Conservation (phyloP, 2,888 invertebrate species). For the Aspidiotus destructor region DNA sequence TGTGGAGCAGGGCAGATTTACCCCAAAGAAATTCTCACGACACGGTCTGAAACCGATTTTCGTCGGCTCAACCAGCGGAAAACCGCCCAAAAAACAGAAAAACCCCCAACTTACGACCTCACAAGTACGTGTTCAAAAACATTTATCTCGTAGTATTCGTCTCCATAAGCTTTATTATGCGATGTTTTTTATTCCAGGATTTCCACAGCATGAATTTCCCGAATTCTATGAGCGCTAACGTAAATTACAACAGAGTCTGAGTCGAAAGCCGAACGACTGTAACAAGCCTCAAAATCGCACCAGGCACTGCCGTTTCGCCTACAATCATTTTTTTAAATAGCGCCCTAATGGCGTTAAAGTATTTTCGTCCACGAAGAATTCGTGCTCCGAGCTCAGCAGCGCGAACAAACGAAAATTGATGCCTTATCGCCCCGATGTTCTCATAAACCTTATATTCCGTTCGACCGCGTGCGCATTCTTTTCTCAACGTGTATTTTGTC, state of each 20-base stretch:
- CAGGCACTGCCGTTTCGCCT: no score
- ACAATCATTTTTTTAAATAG: no score
- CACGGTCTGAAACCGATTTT: constrained; percentile 9
- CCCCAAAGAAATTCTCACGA: background rate
- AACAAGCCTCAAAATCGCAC: no score
- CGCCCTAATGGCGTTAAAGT: no score
- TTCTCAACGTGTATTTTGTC: background rate
- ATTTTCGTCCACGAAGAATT: no score
- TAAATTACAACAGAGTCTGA: background rate
- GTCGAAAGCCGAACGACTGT: constrained; percentile 12
- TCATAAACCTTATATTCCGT: no score
- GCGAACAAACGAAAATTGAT: no score
- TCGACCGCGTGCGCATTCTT: no score
- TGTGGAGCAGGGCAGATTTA: constrained; percentile 5
- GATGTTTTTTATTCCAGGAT: constrained; percentile 11
- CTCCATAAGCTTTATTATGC: constrained; percentile 12
- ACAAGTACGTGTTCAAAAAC: constrained; percentile 11
- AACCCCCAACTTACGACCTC: constrained; percentile 2
- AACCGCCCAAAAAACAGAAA: constrained; percentile 1
- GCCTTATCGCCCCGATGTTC: no score
- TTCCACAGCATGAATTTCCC: background rate
- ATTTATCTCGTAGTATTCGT: constrained; percentile 14
- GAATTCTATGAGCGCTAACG: background rate
- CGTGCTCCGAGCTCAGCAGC: no score
- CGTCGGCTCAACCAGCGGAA: constrained; percentile 3